These are phyloP conservation scores for Lithobates sylvaticus DNA, from an alignment of 2,797 vertebrate species.

Conservation along the genomic window DNA sequence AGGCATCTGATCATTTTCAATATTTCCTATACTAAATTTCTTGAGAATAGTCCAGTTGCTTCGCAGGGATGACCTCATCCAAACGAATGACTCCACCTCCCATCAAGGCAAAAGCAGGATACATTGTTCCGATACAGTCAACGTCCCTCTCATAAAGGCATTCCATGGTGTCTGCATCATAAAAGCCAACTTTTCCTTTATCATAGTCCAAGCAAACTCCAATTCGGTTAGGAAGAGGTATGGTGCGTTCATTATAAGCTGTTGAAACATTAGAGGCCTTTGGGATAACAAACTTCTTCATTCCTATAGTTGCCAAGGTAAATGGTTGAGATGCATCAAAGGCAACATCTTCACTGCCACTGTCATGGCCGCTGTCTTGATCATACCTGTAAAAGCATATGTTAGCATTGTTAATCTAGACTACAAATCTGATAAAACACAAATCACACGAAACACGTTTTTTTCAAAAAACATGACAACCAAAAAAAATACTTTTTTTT, in stretches of 20 bases:
- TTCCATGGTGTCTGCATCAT: slow-evolving; percentile 88
- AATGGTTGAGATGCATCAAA: slow-evolving; percentile 91
- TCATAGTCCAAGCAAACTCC: slow-evolving; percentile 93
- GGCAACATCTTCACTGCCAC: slow-evolving; percentile 91
- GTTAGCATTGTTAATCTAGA: not conserved
- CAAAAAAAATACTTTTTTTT: no score
- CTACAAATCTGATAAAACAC: not conserved
- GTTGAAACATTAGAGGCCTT: slow-evolving; percentile 78
- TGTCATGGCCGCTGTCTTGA: slow-evolving; percentile 97
- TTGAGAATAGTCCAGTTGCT: slow-evolving; percentile 78
- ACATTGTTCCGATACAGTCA: slow-evolving; percentile 94
- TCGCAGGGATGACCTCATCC: slow-evolving; percentile 83
- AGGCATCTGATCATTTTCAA: slow-evolving; percentile 60
- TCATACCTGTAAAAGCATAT: slow-evolving; percentile 83
- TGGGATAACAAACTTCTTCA: slow-evolving; percentile 95
- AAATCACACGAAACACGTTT: no score
- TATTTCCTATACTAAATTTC: slow-evolving; percentile 63
- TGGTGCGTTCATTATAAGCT: slow-evolving; percentile 81
- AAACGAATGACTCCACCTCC: slow-evolving; percentile 88
- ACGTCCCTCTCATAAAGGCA: slow-evolving; percentile 94
- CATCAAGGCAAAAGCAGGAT: slow-evolving; percentile 93
- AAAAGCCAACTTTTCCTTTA: slow-evolving; percentile 88
- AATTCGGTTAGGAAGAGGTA: slow-evolving; percentile 86
- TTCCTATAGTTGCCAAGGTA: slow-evolving; percentile 91
- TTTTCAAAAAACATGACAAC: no score